Percentiles rank a stretch among this genome's conserved stretches.
phyloP scores from a whole-genome alignment of 37 sponge, comb jelly and placozoan genomes.

The Petrosia ficiformis region DNA sequence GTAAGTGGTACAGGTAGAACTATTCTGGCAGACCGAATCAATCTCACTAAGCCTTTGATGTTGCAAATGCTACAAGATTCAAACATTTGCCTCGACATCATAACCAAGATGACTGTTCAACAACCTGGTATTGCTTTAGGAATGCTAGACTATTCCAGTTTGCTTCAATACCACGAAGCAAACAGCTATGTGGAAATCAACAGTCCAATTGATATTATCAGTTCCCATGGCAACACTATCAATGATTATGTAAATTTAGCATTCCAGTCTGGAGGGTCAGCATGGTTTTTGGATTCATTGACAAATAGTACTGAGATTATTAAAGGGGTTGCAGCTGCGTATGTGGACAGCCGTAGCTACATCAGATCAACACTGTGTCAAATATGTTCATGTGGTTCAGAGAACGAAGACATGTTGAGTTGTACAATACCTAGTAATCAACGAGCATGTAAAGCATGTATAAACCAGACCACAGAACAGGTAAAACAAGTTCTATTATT shows the following conservation, averaged over 20 bases:
- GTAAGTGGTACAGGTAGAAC: constrained; percentile 27
- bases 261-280: constrained; percentile 13
- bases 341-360: not conserved
- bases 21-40: not conserved
- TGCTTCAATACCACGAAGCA: not conserved
- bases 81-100: constrained; percentile 6
- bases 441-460: constrained; percentile 1
- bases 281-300: constrained; percentile 14
- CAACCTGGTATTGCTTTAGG: constrained; percentile 17
- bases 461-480: not conserved
- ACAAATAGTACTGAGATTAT: not conserved
- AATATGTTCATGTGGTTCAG: constrained; percentile 16
- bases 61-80: not conserved
- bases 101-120: not conserved
- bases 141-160: constrained; percentile 1
- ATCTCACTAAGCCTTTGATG: constrained; percentile 17
- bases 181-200: not conserved
- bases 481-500: no score
- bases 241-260: constrained; percentile 45
- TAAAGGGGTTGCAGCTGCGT: constrained; percentile 14
- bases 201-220: not conserved
- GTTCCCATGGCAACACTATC: constrained; percentile 4
- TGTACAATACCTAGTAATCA: constrained; percentile 28
- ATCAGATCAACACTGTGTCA: not conserved
- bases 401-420: not conserved